Evolutionary conservation across 2,113 vertebrate genomes (phyloP), one percentile per base, ranked within the genome.

Genomic region (Mobula birostris): DNA sequence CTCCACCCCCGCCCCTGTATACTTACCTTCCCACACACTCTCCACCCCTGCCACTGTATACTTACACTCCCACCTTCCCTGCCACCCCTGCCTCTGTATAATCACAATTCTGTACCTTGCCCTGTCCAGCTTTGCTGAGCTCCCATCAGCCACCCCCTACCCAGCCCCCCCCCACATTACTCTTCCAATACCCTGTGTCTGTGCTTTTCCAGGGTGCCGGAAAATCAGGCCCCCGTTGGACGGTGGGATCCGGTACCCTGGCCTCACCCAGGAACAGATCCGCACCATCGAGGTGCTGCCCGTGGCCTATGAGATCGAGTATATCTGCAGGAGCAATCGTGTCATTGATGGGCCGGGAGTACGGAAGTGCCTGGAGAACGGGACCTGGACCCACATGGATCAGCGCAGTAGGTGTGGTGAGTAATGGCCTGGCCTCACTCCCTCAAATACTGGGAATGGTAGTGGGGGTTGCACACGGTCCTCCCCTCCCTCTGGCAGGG

Each of bases 271-370:
- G 21, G 97, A 99, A 94, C 94, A 97, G 97, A 97, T 97, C 95
- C 97, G 97, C 94, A 97, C 96, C 17, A 98, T 98, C 2, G 98
- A 97, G 95, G 97, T 98, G 94, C 96, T 99, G 94, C 98, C 98
- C 0, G 97, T 99, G 95, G 98, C 98, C 96, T 99, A 99, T 92
- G 98, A 99, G 96, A 98, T 99, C 32, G 98, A 99, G 95, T 99
- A 98, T 94, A 98, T 99, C 94, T 99, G 98, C 96, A 96, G 98
- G 66, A 98, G 97, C 5, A 98, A 98, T 95, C 96, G 98, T 4
- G 97, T 98, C 95, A 97, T 99, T 29, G 97, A 98, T 94, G 98
- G 98, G 61, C 98, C 98, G 87, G 98, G 99, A 85, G 98, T 99
- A 94, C 98, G 98, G 94, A 98, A 99, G 96, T 99, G 98, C 94